Percentiles rank a stretch among this genome's conserved stretches.
Conservation (phyloP, 2,888 invertebrate genomes). For the Petrolisthes manimaculis region DNA sequence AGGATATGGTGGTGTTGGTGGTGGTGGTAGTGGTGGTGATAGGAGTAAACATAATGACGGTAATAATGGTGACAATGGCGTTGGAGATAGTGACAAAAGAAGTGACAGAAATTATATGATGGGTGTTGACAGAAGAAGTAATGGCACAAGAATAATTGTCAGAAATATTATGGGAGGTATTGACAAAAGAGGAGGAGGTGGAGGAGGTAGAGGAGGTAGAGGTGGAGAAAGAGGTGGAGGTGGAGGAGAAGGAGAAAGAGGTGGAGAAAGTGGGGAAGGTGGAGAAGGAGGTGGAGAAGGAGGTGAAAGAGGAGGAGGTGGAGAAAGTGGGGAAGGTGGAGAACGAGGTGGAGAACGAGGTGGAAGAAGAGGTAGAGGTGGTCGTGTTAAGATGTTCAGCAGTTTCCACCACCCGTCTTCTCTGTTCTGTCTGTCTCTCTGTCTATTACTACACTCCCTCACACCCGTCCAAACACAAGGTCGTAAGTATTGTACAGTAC, state of each 20-base stretch:
- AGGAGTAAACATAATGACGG: not conserved
- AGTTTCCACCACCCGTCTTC: not conserved
- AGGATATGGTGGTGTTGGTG: slow-evolving; percentile 14
- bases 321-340: not conserved
- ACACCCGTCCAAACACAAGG: not conserved
- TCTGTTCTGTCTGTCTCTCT: slow-evolving; percentile 2
- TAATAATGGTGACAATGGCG: not conserved
- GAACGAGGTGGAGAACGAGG: not conserved
- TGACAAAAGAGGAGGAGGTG: not conserved
- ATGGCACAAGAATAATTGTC: not conserved
- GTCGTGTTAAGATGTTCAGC: not conserved
- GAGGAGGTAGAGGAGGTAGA: not conserved
- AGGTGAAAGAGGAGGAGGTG: slow-evolving; percentile 1
- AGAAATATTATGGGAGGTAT: not conserved
- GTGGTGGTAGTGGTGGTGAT: slow-evolving; percentile 1
- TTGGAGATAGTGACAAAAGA: not conserved
- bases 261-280: not conserved
- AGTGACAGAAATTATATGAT: not conserved
- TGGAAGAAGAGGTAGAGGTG: not conserved
- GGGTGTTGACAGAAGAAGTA: not conserved
- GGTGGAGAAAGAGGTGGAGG: slow-evolving; percentile 7
- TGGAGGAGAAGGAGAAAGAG: not conserved
- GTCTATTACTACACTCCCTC: not conserved
- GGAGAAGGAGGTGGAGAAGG: not conserved
- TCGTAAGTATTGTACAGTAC: not conserved